Percentiles rank a stretch among this genome's conserved stretches.
These are phyloP conservation scores for Ammodramus savannarum DNA, from an alignment of 2,113 vertebrate species.

Conservation along the genomic window DNA sequence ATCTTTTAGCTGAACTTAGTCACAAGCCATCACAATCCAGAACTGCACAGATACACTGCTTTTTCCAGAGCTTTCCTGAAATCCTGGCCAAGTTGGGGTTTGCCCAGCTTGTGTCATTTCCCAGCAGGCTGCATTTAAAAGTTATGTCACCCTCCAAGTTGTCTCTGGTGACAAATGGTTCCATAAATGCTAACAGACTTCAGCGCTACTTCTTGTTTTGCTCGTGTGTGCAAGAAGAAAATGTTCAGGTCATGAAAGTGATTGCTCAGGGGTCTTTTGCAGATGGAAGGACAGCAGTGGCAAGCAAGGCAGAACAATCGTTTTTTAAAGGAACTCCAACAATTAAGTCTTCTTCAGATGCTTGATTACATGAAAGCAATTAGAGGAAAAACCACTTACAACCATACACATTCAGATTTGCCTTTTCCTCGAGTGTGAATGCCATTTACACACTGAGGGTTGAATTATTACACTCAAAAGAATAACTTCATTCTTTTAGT, in stretches of 20 bases:
- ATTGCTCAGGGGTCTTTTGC: conserved; percentile 5
- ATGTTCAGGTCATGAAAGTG: background rate
- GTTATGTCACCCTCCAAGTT: conserved; percentile 43
- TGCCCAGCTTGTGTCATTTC: conserved; percentile 55
- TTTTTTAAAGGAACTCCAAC: background rate
- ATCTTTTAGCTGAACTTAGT: background rate
- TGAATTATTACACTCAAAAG: background rate
- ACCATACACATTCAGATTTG: background rate
- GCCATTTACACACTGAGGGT: background rate
- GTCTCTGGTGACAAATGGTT: conserved; percentile 66
- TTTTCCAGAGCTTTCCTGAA: conserved; percentile 37
- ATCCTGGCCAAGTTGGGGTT: conserved; percentile 33
- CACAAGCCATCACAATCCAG: conserved; percentile 13
- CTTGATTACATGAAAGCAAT: background rate
- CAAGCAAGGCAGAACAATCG: background rate
- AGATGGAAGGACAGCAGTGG: background rate
- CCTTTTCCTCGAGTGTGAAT: conserved; percentile 4
- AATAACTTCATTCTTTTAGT: background rate
- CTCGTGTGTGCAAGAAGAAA: background rate
- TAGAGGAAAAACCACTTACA: background rate
- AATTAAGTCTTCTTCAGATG: conserved; percentile 18
- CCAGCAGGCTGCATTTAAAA: conserved; percentile 61
- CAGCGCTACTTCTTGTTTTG: conserved; percentile 56
- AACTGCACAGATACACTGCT: background rate
- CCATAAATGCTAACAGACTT: conserved; percentile 61